Base-by-base conservation (phyloP, 2,797 vertebrate genomes). In the Xenopus petersii region DNA sequence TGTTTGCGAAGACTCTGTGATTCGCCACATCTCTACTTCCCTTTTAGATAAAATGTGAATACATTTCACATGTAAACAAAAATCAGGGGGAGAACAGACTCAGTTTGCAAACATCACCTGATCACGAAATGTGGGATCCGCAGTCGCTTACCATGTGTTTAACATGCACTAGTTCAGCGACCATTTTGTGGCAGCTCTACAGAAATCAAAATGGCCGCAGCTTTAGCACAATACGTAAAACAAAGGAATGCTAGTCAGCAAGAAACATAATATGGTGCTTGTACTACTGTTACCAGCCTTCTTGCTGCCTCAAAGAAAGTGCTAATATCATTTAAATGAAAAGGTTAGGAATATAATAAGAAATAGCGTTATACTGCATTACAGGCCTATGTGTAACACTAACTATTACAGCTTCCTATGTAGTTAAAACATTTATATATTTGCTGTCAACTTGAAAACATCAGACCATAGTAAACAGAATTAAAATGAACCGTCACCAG, bases 131-230 rank as follows among this genome's bases (percentile, higher is more conserved):
- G 11, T 51, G 11, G 11, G 26, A 30, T 30, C 26, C 4, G 55
- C 55, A 0, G n/a, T 58, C 15, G 10, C 55, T 17, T 15, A 58
- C 15, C n/a, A 58, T n/a, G 15, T 58, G 0, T 9, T 4, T 15
- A 17, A 26, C 21, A 26, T 12, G 58, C 21, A 21, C 17, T 56
- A 2, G 26, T 30, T 30, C 26, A 56, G 13, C 54, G 48, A 48
- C 71, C 77, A 78, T 78, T 78, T 79, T 79, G 65, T 13, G 26
- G 15, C 48, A 66, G 51, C 55, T 74, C 58, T 51, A 8, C 11
- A 60, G 10, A 16, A 66, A 55, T 66, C 71, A 79, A 74, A 74
- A 79, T 79, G 77, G 77, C 77, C 55, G 17, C 47, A 21, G 59
- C 65, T 64, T 16, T 51, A 16, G 17, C 17, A 64, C 24, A 15